Conservation (phyloP, 2,888 invertebrate genomes). For the Lacanobia oleracea region DNA sequence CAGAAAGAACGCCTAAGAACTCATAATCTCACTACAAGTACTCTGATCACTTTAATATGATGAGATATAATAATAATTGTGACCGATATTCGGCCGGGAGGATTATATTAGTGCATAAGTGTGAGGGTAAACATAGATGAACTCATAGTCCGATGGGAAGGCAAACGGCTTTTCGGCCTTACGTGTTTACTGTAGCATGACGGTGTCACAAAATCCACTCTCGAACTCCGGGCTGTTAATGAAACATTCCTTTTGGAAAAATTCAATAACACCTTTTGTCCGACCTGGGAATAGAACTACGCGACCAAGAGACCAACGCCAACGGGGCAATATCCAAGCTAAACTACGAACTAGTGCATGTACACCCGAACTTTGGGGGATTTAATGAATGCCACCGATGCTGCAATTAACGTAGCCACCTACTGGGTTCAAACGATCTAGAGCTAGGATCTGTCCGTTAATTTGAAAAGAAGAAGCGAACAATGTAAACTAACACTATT, state of each 20-base stretch:
- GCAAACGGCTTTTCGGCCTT: too few species aligned
- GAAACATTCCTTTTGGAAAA: not conserved
- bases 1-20: not conserved
- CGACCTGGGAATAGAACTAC: not conserved
- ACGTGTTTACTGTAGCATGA: too few species aligned
- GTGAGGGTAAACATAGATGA: not conserved
- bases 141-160: not conserved
- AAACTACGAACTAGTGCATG: too few species aligned
- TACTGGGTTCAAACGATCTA: too few species aligned
- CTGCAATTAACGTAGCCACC: too few species aligned
- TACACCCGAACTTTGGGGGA: too few species aligned
- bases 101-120: not conserved
- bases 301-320: too few species aligned
- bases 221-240: not conserved
- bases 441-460: too few species aligned
- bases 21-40: not conserved
- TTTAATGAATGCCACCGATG: too few species aligned
- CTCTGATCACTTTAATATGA: too few species aligned
- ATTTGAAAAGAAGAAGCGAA: too few species aligned
- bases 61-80: not conserved
- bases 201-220: too few species aligned
- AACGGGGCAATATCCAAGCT: not conserved
- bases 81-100: not conserved
- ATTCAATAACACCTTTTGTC: not conserved
- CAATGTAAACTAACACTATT: slow-evolving; percentile 24